Base-by-base conservation (phyloP, 2,797 vertebrate species). In the Emydoidea blandingii region DNA sequence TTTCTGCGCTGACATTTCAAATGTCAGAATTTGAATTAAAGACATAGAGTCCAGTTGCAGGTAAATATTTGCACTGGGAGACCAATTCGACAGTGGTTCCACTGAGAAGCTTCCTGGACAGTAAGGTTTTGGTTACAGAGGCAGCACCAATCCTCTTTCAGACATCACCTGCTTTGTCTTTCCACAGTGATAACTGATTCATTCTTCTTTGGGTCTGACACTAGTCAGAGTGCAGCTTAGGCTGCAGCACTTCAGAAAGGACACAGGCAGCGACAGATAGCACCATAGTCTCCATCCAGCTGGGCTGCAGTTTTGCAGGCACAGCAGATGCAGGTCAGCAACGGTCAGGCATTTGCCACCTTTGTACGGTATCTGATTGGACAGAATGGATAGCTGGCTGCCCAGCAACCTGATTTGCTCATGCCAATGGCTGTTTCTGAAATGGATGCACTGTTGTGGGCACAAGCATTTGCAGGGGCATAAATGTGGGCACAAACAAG, bases 11-110 rank as follows among this genome's bases (percentile, higher is more conserved):
- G 65, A 44, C 44, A 44, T 44, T 44, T 44, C 44, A 44, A 44
- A 92, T 96, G 96, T 89, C 87, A 96, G 95, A 23, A 86, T 94
- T 92, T 96, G 89, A 95, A 97, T 96, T 95, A 96, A 95, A 96
- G 93, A 96, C 27, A 78, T 95, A 80, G 62, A 84, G 86, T 80
- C 94, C 85, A 62, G 91, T 62, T 81, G 72, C 91, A 44, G 90
- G 93, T 96, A 97, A 96, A 97, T 96, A 96, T 95, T 97, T 96
- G 92, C 88, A 54, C 79, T 95, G 76, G 79, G 79, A 87, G 94
- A 85, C 11, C 85, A 79, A 81, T 94, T 91, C 86, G 89, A 83
- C 83, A 31, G 0, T 0, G 19, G 29, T 79, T 83, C 82, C 54
- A 49, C 41, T 47, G 59, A 83, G 74, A 88, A 74, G 50, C 83